These are phyloP conservation scores for Emydura subglobosa DNA, from an alignment of 2,113 vertebrate genomes.

Conservation along the genomic window DNA sequence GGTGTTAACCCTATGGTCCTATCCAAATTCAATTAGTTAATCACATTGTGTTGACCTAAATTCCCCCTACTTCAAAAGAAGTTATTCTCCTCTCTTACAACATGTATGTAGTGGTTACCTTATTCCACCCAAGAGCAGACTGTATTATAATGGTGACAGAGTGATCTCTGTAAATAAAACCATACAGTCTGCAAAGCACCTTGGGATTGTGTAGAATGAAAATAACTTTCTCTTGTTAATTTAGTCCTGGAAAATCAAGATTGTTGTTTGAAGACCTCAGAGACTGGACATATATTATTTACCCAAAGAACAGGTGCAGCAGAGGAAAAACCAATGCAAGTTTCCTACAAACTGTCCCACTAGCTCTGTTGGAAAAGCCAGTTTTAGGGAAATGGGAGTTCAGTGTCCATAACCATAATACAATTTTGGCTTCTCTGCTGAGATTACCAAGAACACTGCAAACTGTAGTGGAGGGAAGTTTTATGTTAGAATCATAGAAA, in stretches of 20 bases:
- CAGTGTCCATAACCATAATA: background rate
- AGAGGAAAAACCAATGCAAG: accelerated
- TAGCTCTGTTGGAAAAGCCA: background rate
- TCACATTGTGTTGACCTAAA: accelerated
- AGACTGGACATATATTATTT: background rate
- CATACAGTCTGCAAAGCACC: background rate
- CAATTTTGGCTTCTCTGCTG: background rate
- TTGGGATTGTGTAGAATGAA: background rate
- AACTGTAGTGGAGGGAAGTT: background rate
- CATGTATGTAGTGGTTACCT: background rate
- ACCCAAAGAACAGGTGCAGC: background rate
- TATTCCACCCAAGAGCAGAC: background rate
- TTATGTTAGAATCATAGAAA: background rate
- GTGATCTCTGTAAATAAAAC: background rate
- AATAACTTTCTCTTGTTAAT: background rate
- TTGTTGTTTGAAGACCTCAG: background rate
- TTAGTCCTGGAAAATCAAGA: background rate
- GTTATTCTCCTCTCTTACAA: background rate
- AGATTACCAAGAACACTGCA: background rate
- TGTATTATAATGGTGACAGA: accelerated
- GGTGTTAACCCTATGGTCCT: background rate
- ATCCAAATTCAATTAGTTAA: background rate
- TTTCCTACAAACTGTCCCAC: background rate
- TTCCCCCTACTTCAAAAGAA: background rate
- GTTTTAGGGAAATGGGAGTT: background rate